phyloP scores from a whole-genome alignment of 1,140 invertebrate species.

The Ruditapes philippinarum region DNA sequence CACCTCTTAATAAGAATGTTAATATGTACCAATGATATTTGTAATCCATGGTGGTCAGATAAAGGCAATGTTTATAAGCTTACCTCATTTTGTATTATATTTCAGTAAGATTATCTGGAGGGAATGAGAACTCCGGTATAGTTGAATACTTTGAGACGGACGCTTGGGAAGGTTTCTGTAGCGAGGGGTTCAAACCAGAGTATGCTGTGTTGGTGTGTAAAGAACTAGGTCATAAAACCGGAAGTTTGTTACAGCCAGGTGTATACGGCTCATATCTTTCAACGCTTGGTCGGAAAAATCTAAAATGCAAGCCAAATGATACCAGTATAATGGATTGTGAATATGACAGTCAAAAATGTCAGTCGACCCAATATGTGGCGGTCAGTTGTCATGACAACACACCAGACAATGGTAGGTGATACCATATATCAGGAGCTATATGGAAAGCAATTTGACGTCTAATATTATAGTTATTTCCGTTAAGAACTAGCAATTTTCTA shows the following conservation, averaged over 20 bases:
- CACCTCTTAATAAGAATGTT: no score
- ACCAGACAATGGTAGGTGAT: conserved; percentile 36
- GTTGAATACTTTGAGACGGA: conserved; percentile 34
- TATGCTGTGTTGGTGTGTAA: conserved; percentile 90
- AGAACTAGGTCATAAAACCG: conserved; percentile 89
- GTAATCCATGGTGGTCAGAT: no score
- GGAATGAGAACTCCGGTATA: conserved; percentile 42
- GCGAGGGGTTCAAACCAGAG: conserved; percentile 70
- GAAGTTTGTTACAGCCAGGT: conserved; percentile 42
- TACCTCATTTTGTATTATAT: not conserved
- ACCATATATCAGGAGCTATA: no score
- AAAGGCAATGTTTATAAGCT: no score
- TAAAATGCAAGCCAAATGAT: conserved; percentile 34
- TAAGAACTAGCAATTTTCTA: no score
- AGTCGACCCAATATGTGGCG: conserved; percentile 17
- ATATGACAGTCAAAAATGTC: conserved; percentile 18
- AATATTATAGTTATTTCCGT: no score
- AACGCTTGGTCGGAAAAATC: conserved; percentile 14
- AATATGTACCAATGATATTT: no score
- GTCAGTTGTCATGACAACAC: conserved; percentile 49
- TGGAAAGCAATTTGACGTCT: no score
- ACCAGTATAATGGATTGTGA: conserved; percentile 40
- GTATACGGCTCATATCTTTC: conserved; percentile 18
- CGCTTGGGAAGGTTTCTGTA: conserved; percentile 71
- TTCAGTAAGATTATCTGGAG: conserved; percentile 32